These are phyloP conservation scores for Antennarius striatus DNA, from an alignment of 2,113 vertebrate species.

Conservation along the genomic window DNA sequence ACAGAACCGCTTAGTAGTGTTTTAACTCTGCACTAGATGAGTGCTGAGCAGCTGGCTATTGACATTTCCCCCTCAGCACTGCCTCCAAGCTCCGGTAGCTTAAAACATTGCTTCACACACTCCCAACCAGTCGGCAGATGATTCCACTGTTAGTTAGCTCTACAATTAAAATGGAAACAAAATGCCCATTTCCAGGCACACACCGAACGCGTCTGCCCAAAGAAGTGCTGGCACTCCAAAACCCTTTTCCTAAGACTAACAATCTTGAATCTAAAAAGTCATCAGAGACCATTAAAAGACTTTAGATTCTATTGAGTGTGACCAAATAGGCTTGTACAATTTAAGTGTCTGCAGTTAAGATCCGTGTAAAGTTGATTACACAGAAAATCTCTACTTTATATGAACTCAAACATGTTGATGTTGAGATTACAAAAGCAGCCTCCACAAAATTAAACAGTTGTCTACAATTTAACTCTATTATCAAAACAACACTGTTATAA, in stretches of 20 bases:
- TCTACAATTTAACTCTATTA: too few species aligned
- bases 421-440: too few species aligned
- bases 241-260: constrained; percentile 65
- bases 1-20: too few species aligned
- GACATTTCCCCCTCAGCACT: constrained; percentile 34
- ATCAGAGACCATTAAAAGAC: constrained; percentile 70
- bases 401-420: too few species aligned
- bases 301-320: constrained; percentile 73
- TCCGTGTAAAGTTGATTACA: constrained; percentile 58
- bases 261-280: constrained; percentile 66
- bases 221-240: constrained; percentile 49
- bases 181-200: constrained; percentile 54
- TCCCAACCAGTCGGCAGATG: constrained; percentile 37
- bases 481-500: too few species aligned
- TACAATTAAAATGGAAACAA: constrained; percentile 52
- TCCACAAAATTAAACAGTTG: too few species aligned
- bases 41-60: constrained; percentile 22
- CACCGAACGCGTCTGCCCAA: constrained; percentile 46
- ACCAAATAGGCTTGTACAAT: constrained; percentile 63
- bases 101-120: constrained; percentile 54
- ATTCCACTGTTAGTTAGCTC: constrained; percentile 41
- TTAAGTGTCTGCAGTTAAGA: constrained; percentile 59
- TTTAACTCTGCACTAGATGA: too few species aligned
- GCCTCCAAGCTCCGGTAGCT: constrained; percentile 30
- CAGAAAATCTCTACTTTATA: constrained; percentile 21